Percentiles rank a stretch among this genome's conserved stretches.
Conservation (phyloP, 2,888 invertebrate genomes). For the Drosophila siamana region DNA sequence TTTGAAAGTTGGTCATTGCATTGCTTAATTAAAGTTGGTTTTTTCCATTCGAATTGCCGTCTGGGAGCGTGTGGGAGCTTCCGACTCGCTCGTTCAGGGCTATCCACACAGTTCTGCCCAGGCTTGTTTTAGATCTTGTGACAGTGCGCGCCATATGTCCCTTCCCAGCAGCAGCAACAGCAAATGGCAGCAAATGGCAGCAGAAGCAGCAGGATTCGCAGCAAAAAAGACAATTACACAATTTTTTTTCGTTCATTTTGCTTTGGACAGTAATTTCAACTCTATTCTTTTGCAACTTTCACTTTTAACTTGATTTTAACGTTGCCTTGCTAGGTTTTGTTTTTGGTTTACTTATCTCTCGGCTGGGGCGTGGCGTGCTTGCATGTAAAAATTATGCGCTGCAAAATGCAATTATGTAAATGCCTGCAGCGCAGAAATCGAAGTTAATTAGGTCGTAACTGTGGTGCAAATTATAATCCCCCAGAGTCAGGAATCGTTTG, state of each 20-base stretch:
- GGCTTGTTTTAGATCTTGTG: conserved; percentile 36
- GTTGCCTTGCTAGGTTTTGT: conserved; percentile 24
- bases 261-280: conserved; percentile 56
- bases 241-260: conserved; percentile 29
- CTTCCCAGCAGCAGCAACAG: conserved; percentile 25
- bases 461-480: conserved; percentile 64
- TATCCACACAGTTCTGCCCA: conserved; percentile 18
- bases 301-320: conserved; percentile 63
- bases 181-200: conserved; percentile 1
- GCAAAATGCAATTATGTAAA: conserved; percentile 78
- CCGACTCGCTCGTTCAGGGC: conserved; percentile 14
- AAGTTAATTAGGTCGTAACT: conserved; percentile 78
- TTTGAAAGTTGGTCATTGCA: conserved; percentile 57
- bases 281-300: conserved; percentile 55
- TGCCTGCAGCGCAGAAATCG: conserved; percentile 71
- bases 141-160: conserved; percentile 67
- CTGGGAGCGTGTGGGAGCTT: conserved; percentile 27
- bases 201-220: background rate
- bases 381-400: conserved; percentile 63
- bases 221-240: conserved; percentile 63
- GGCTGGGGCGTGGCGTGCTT: conserved; percentile 24
- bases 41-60: conserved; percentile 21
- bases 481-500: conserved; percentile 12
- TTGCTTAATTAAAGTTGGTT: conserved; percentile 68
- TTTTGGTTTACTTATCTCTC: conserved; percentile 37